Conservation (phyloP, 2,113 vertebrate species). For the Brevimyrus niger region DNA sequence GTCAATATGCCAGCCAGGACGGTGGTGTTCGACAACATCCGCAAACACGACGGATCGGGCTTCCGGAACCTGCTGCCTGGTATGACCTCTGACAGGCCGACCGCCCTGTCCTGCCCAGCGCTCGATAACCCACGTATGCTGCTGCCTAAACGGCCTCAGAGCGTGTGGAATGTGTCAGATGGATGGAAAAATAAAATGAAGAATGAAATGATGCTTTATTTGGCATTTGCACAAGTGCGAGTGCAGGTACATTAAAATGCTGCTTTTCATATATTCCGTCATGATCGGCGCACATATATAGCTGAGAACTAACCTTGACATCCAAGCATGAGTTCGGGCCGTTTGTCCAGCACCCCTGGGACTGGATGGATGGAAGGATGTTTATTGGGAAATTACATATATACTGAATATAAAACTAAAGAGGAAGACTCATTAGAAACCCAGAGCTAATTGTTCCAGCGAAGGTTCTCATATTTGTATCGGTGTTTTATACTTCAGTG, state of each 20-base stretch:
- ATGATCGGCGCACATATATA: neutral
- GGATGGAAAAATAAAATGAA: neutral
- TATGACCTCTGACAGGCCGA: slow-evolving; percentile 19
- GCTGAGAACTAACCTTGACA: neutral
- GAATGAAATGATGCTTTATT: neutral
- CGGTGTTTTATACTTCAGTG: neutral
- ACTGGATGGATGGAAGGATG: neutral
- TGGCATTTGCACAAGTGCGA: neutral
- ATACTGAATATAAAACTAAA: neutral
- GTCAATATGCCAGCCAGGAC: slow-evolving; percentile 90
- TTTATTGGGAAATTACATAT: neutral
- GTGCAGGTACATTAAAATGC: neutral
- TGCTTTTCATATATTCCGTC: neutral
- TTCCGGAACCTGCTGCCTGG: slow-evolving; percentile 84
- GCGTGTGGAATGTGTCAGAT: neutral
- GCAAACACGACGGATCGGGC: slow-evolving; percentile 78
- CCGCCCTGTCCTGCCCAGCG: neutral
- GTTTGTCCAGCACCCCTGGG: neutral
- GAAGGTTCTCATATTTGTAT: neutral
- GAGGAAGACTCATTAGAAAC: neutral
- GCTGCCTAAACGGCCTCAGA: neutral
- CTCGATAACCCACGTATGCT: neutral
- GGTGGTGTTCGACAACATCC: slow-evolving; percentile 82
- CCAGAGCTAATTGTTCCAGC: neutral
- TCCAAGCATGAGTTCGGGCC: neutral